Evolutionary conservation across 2,113 vertebrate genomes (phyloP), one percentile per base, ranked within the genome.

Genomic region (Phaetusa simplex): DNA sequence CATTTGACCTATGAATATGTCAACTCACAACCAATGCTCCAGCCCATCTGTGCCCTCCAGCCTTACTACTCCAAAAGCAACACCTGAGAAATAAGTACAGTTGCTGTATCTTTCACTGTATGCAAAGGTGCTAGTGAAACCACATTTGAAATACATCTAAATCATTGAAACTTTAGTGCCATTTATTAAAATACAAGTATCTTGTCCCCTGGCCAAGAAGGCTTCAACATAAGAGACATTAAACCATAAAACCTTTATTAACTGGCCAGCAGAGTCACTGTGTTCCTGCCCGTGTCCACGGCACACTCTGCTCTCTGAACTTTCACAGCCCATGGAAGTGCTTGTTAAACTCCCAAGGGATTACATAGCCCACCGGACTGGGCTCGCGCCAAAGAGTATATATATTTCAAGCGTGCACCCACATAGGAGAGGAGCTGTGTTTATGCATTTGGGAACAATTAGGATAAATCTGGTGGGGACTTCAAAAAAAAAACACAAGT

Each of bases 311-410:
- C 52, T 49, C 71, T 72, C 69, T 14, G 66, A 23, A 0, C 53
- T 29, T 5, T 1, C 76, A 19, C 49, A 66, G 76, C 27, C 50
- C 80, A 0, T 0, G 10, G 24, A 14, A 20, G 14, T 0, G 38
- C 67, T 73, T 23, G 4, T 29, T 20, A 8, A 53, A 22, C 56
- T 59, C 38, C 66, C 38, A 8, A 3, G 27, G 45, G 65, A 55
- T 6, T 2, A 21, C 14, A 15, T 0, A 40, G 24, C 49, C 26
- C 73, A 36, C 45, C 0, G 0, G 5, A 5, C 26, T 6, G 5
- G 10, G 14, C 36, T 67, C 8, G 26, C 15, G 32, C 11, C 29
- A 22, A 43, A 19, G 20, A 45, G 21, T 0, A 38, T 1, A 2
- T 5, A 7, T 6, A 1, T 14, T 40, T 59, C 8, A 66, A 67